Evolutionary conservation across 2,113 vertebrate genomes (phyloP), one percentile per base, ranked within the genome.

Genomic region (Coreoperca whiteheadi): DNA sequence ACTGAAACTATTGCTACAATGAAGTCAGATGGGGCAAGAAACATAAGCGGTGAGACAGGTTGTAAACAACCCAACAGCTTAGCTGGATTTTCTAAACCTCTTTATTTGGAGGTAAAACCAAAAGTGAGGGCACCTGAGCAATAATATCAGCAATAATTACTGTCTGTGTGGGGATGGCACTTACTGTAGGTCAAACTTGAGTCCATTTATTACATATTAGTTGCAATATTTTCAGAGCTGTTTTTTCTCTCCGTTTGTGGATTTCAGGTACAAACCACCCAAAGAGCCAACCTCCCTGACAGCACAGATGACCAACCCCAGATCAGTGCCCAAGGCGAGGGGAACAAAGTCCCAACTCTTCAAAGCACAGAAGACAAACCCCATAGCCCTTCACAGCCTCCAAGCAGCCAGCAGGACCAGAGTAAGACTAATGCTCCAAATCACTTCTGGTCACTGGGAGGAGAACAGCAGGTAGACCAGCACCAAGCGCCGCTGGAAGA

Each of bases 251-350:
- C 20, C 72, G n/a, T 77, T 51, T 81, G 61, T 65, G 39, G 15
- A 59, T 74, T 68, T 75, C 63, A 93, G 92, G 63, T 82, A 6
- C 82, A 89, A 73, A 50, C 53, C 43, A 79, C 63, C 43, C 77
- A 85, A 50, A 81, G 79, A 78, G 68, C 81, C 56, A 93, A 48
- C 77, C 87, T 93, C 12, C 92, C 93, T 16, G 92, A 94, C 88
- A 92, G 92, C 86, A 93, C 88, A 59, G 88, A 81, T n/a, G 85
- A 91, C 76, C 86, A 82, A 30, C 65, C 70, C n/a, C 74, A 68
- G 64, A 61, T 66, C 39, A 48, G 41, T 46, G 54, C 3, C 51
- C 69, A 76, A 8, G 43, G 65, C 0, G 54, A 71, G 23, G 79
- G 32, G 10, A 65, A 60, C 32, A 77, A 81, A 65, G 59, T 41